Evolutionary conservation across 2,113 vertebrate genomes (phyloP).

Genomic region (Odocoileus virginianus): DNA sequence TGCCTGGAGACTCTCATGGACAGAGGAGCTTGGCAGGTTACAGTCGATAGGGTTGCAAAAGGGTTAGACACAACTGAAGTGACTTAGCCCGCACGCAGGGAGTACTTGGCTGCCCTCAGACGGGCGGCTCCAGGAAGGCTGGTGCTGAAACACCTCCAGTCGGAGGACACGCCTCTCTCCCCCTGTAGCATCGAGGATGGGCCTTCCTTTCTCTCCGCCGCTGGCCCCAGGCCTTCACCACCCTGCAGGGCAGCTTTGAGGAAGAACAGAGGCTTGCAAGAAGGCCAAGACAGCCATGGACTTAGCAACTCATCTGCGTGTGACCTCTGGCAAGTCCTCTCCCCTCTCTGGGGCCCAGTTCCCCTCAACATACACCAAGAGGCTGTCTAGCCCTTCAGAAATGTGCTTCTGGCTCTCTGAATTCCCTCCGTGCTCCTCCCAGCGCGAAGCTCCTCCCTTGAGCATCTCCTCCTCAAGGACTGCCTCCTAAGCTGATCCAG

Average conservation of each 20-base stretch:
- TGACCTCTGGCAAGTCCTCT: not conserved
- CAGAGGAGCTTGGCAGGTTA: not conserved
- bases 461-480: accelerated
- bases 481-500: not conserved
- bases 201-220: not conserved
- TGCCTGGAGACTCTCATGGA: not conserved
- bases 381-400: not conserved
- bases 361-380: not conserved
- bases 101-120: accelerated
- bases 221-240: accelerated
- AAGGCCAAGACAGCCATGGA: not conserved
- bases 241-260: accelerated
- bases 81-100: accelerated
- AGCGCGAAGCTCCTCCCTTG: not conserved
- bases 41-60: not conserved
- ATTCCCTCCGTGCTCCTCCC: accelerated
- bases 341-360: not conserved
- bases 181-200: not conserved
- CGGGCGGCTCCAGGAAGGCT: not conserved
- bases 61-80: not conserved
- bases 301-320: not conserved
- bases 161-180: accelerated
- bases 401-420: not conserved
- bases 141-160: not conserved
- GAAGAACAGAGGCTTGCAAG: not conserved